Evolutionary conservation across 2,113 vertebrate species (phyloP).

Genomic region (Mustela nigripes): DNA sequence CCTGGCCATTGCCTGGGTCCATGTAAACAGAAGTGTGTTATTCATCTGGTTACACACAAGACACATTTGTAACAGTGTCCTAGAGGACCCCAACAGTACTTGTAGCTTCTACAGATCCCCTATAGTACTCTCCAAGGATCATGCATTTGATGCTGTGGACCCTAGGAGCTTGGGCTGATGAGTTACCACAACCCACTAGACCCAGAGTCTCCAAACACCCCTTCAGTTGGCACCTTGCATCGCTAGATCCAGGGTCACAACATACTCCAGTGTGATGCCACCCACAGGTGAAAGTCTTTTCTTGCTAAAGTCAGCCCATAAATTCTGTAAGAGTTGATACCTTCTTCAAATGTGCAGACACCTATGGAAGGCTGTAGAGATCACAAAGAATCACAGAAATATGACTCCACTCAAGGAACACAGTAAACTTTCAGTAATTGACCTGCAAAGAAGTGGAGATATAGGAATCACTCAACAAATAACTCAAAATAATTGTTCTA

Average conservation of each 20-base stretch:
- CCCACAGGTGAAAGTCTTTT: neutral
- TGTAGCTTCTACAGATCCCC: neutral
- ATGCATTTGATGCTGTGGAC: neutral
- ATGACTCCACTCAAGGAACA: neutral
- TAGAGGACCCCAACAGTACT: neutral
- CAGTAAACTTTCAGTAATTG: neutral
- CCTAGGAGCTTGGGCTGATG: neutral
- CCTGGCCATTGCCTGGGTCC: neutral
- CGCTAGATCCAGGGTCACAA: neutral
- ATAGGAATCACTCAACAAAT: neutral
- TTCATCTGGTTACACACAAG: neutral
- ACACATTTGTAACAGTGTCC: neutral
- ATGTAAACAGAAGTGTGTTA: neutral
- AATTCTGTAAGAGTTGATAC: neutral
- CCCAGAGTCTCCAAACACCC: neutral
- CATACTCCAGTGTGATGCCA: neutral
- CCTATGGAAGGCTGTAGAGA: neutral
- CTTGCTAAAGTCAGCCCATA: neutral
- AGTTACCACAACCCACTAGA: neutral
- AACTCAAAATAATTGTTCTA: neutral
- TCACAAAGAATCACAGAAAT: neutral
- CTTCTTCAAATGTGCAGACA: neutral
- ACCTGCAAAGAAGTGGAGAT: neutral
- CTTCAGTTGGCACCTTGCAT: neutral
- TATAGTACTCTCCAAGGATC: neutral